Base-by-base conservation (phyloP, 2,113 vertebrate genomes). In the Ardeotis arabs region DNA sequence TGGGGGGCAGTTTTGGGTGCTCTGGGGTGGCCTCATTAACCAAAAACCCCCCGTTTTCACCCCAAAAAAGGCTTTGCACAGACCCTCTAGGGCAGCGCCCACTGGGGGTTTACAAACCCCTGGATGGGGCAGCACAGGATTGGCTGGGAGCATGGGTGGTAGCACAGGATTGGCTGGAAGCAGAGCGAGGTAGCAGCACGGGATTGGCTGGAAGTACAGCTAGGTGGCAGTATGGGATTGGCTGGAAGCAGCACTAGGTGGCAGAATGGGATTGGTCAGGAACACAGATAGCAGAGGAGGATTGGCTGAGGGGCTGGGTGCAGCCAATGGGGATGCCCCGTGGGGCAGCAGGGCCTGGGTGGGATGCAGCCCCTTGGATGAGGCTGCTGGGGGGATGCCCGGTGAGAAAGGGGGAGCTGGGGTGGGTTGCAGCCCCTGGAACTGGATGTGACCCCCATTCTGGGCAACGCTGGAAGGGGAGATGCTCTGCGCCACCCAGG, bases 351-450 rank as follows among this genome's bases (percentile, higher is more conserved):
- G 86, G 35, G 12, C 4, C 14, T 1, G 78, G 45, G 28, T 8
- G 25, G 53, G 82, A 35, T 53, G 0, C 0, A 9, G 8, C 20
- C 39, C 11, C 3, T 7, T 5, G 74, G 67, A 1, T 8, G 59
- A 4, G 31, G 68, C 68, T n/a, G 39, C 6, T 11, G 22, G 1
- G 27, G 35, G 33, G 24, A 21, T n/a, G 18, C 3, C 6, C 27
- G 3, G 17, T 5, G 28, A 33, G 37, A 29, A 28, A 5, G 15
- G 24, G 11, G 69, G 7, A 4, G 6, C 10, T 3, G 39, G 37
- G 31, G 22, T 5, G 50, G 29, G 76, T 14, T 9, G 10, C 15
- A 49, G 53, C 45, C 53, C 31, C 35, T 53, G 49, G 56, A 35
- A 59, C 18, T 19, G 56, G n/a, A 28, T 21, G 17, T 19, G 19